A percentile compares a stretch with the other conserved stretches of the same genome.
Evolutionary conservation across 2,888 invertebrate genomes (phyloP).

Genomic region (Paralinhomoeus sp.): DNA sequence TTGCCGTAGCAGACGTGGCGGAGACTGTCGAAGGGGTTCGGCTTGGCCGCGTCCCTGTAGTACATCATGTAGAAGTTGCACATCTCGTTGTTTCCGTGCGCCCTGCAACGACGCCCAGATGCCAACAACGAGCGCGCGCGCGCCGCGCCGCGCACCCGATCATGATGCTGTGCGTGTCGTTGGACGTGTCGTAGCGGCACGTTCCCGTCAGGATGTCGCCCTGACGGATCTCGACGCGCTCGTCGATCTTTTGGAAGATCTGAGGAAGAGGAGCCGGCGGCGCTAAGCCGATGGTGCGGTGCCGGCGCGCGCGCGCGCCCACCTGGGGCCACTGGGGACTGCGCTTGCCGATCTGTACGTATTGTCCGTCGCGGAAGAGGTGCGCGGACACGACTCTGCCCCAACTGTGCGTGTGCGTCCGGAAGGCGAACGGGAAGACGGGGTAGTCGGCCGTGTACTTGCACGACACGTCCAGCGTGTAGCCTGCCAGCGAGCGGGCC

Average conservation of each 20-base stretch:
- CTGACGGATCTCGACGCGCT: constrained; percentile 26
- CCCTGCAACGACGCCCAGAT: constrained; percentile 12
- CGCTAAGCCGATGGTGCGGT: not conserved
- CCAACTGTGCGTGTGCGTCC: constrained; percentile 36
- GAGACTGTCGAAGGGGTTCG: constrained; percentile 24
- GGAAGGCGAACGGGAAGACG: constrained; percentile 35
- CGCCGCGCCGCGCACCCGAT: constrained; percentile 29
- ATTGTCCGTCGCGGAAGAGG: constrained; percentile 23
- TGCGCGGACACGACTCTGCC: constrained; percentile 28
- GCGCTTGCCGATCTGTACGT: constrained; percentile 31
- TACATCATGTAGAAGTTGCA: constrained; percentile 35
- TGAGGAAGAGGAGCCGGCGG: too few relatives aligned
- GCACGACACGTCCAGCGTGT: constrained; percentile 34
- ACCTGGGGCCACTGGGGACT: constrained; percentile 41
- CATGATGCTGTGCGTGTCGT: constrained; percentile 23
- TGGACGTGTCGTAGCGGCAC: constrained; percentile 35
- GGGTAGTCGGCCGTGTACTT: constrained; percentile 22
- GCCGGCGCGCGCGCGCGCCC: not conserved
- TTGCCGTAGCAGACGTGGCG: constrained; percentile 14
- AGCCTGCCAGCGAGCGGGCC: constrained; percentile 25
- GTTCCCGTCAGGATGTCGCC: constrained; percentile 34
- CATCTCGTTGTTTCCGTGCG: constrained; percentile 33
- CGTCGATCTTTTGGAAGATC: constrained; percentile 35
- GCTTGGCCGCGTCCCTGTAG: constrained; percentile 25
- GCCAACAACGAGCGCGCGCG: too few relatives aligned